Base-by-base conservation (phyloP, 2,797 vertebrate species). In the Coregonus suidteri region DNA sequence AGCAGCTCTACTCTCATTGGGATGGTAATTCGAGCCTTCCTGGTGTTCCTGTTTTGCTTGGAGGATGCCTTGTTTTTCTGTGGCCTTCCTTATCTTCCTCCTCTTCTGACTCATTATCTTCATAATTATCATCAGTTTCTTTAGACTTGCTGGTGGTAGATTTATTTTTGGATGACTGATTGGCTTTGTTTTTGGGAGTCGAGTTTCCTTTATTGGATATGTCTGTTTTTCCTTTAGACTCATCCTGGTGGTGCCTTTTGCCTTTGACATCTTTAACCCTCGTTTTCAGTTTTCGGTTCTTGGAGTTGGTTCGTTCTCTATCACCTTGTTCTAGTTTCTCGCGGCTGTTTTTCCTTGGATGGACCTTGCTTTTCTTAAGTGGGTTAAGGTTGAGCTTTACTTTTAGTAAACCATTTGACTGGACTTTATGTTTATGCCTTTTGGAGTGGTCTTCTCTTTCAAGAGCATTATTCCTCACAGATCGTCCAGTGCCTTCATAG, bases 331-430 rank as follows among this genome's bases (percentile, higher is more conserved):
- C 83, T 0, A 4, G 34, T 71, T 86, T 90, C 80, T 79, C 73
- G 68, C 80, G 54, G 4, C 15, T 20, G 65, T 2, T 56, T 41
- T 84, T 91, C 72, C 90, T 92, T 0, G 96, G 95, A 72, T 95
- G 91, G 76, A 97, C 85, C 91, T 89, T 95, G 70, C 82, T 87
- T 91, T 93, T 95, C 75, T 83, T 86, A 13, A 96, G 88, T 0
- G 94, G 95, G 68, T 94, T 92, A 74, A 95, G 81, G 90, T 95
- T 96, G 30, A 96, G 87, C 83, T 97, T 97, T 6, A 95, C 93
- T 82, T 87, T 95, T 78, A 95, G 77, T 11, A 66, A 69, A 9
- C 90, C 87, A 11, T 80, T 82, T 52, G 88, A 84, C 77, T 91
- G 90, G 53, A 69, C 81, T 79, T 88, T 91, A 16, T 53, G 76